Percentiles rank a stretch among this genome's conserved stretches.
phyloP scores from a whole-genome alignment of 1,140 invertebrate species.

The Drosophila melanica region DNA sequence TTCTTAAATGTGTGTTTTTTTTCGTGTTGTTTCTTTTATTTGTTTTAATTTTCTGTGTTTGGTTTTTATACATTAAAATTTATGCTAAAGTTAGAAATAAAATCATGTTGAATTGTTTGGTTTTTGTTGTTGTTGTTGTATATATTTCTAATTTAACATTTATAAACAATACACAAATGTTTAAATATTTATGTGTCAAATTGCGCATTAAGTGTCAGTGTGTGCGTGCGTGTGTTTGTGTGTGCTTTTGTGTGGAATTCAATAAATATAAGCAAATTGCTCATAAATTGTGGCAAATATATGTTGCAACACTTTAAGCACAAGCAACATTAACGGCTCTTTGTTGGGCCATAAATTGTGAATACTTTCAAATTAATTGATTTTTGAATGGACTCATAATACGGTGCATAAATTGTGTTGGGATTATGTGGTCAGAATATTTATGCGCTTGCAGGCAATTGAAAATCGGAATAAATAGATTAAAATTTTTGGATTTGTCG shows the following conservation, averaged over 20 bases:
- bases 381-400: constrained; percentile 16
- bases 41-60: constrained; percentile 37
- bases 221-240: neutral
- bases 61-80: constrained; percentile 74
- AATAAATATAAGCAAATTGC: constrained; percentile 40
- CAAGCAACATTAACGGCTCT: constrained; percentile 50
- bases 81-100: constrained; percentile 75
- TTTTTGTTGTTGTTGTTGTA: constrained; percentile 28
- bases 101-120: constrained; percentile 69
- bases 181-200: constrained; percentile 56
- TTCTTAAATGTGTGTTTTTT: constrained; percentile 35
- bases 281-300: constrained; percentile 63
- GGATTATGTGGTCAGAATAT: neutral
- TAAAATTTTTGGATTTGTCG: neutral
- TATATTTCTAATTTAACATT: constrained; percentile 53
- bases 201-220: constrained; percentile 25
- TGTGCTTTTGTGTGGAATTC: constrained; percentile 7
- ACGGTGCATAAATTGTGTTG: constrained; percentile 5
- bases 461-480: neutral
- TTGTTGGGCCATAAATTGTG: constrained; percentile 30
- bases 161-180: constrained; percentile 60
- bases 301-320: constrained; percentile 28
- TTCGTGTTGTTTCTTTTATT: constrained; percentile 12
- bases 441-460: neutral
- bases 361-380: constrained; percentile 35